These are phyloP conservation scores for Drosophila suboccidentalis DNA, from an alignment of 2,888 invertebrate genomes.

Conservation along the genomic window DNA sequence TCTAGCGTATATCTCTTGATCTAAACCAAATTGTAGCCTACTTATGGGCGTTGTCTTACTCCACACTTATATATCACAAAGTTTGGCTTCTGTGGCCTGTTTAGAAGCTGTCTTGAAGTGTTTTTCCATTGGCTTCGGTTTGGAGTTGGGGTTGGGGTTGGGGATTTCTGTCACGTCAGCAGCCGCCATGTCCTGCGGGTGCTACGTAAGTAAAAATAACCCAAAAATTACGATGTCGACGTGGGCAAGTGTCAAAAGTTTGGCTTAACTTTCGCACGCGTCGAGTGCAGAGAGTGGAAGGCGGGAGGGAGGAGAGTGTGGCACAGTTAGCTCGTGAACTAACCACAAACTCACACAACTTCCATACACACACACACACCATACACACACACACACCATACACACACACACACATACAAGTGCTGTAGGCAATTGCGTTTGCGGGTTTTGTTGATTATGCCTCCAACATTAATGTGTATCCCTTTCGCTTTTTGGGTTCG, in stretches of 20 bases:
- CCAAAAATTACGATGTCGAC: slow-evolving; percentile 37
- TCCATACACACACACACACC: slow-evolving; percentile 14
- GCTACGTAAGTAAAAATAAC: slow-evolving; percentile 26
- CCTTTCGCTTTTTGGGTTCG: slow-evolving; percentile 63
- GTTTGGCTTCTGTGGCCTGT: slow-evolving; percentile 16
- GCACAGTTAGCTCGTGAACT: slow-evolving; percentile 40
- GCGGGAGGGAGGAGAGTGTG: slow-evolving; percentile 5
- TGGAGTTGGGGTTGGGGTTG: background rate
- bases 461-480: slow-evolving; percentile 59
- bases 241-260: slow-evolving; percentile 74
- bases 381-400: slow-evolving; percentile 3
- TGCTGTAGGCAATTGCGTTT: slow-evolving; percentile 50
- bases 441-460: slow-evolving; percentile 55
- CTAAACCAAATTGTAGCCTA: slow-evolving; percentile 49
- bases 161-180: slow-evolving; percentile 44
- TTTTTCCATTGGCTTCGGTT: slow-evolving; percentile 5
- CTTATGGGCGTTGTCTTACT: slow-evolving; percentile 48
- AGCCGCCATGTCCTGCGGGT: slow-evolving; percentile 26
- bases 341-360: slow-evolving; percentile 38
- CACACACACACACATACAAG: slow-evolving; percentile 1
- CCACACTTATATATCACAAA: background rate
- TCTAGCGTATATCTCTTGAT: background rate
- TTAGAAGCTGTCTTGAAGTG: slow-evolving; percentile 14
- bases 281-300: slow-evolving; percentile 28
- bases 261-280: slow-evolving; percentile 72